A percentile compares a stretch with the other conserved stretches of the same genome.
phyloP scores from a whole-genome alignment of 2,113 vertebrate species.

The Saccopteryx bilineata region DNA sequence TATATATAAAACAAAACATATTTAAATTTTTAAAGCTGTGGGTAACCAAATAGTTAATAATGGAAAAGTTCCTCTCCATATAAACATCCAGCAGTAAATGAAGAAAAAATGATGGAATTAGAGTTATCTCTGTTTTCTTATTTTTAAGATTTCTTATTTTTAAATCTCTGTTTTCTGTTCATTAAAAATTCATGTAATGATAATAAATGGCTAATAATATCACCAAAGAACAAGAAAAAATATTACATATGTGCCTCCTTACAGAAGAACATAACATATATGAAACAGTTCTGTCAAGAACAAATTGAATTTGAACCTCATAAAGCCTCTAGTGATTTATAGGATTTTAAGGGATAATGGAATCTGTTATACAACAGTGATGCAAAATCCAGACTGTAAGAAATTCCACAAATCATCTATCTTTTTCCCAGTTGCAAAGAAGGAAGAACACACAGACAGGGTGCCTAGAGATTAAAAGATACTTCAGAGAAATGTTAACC shows the following conservation, averaged over 20 bases:
- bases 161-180: no score
- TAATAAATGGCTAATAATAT: neutral
- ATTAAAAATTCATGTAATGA: neutral
- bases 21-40: neutral
- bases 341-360: neutral
- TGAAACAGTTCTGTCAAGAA: neutral
- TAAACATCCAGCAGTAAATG: neutral
- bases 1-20: neutral
- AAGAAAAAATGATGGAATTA: neutral
- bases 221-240: neutral
- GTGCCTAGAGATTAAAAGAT: neutral
- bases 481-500: neutral
- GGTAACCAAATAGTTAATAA: neutral
- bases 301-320: conserved; percentile 32
- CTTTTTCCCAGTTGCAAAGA: neutral
- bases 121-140: neutral
- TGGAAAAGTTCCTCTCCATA: neutral
- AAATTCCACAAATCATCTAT: neutral
- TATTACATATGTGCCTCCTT: neutral
- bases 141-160: neutral
- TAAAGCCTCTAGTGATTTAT: neutral
- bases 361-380: neutral
- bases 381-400: neutral
- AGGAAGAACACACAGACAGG: neutral
- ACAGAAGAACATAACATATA: neutral